Percentiles rank a stretch among this genome's conserved stretches.
Evolutionary conservation across 1,140 invertebrate genomes (phyloP).

Genomic region (Lasioglossum baleicum): DNA sequence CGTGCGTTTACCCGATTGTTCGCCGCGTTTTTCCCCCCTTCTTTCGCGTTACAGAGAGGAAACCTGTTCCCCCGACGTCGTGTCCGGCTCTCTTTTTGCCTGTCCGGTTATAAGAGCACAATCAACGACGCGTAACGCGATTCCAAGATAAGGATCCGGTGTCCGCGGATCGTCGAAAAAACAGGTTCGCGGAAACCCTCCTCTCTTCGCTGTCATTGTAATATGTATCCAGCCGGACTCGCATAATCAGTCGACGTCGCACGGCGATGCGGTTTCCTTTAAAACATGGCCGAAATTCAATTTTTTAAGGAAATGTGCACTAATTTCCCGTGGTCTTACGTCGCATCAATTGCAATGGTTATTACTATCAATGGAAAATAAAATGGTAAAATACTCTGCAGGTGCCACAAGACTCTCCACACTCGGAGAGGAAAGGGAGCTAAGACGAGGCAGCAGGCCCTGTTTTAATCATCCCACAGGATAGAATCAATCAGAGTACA

Average conservation of each 20-base stretch:
- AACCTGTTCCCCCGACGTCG: slow-evolving; percentile 46
- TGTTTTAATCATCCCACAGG: no score
- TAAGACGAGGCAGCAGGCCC: no score
- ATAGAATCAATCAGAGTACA: no score
- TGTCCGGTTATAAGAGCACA: slow-evolving; percentile 34
- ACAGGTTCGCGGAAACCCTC: slow-evolving; percentile 11
- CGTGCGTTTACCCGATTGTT: slow-evolving; percentile 54
- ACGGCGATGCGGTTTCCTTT: no score
- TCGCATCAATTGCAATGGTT: no score
- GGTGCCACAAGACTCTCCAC: no score
- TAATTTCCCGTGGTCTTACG: no score
- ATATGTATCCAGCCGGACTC: slow-evolving; percentile 5
- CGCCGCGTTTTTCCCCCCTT: slow-evolving; percentile 19
- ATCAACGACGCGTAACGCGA: slow-evolving; percentile 60
- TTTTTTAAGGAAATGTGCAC: no score
- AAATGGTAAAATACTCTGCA: no score
- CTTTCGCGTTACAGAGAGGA: not conserved
- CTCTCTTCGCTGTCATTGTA: slow-evolving; percentile 24
- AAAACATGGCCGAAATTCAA: no score
- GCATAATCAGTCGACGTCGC: slow-evolving; percentile 1
- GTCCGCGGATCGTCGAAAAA: slow-evolving; percentile 35
- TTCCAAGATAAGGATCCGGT: slow-evolving; percentile 47
- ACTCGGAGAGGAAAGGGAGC: no score
- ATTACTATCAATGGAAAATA: no score
- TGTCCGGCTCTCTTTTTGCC: slow-evolving; percentile 41